Base-by-base conservation (phyloP, 1,140 invertebrate species). In the Papilio aristodemus region DNA sequence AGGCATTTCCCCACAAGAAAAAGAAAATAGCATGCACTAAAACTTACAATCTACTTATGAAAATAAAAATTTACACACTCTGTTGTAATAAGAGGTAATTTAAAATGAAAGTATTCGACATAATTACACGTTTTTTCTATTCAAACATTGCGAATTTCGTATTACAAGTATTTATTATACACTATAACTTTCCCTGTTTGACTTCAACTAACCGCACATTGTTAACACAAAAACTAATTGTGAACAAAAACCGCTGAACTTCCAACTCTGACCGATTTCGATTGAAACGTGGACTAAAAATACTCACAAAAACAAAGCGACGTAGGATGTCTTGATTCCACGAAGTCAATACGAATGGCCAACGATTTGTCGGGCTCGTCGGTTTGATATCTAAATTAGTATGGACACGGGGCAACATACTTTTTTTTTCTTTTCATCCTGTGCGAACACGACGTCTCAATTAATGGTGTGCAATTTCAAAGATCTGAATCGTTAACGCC, bases 321-420 rank as follows among this genome's bases (percentile, higher is more conserved):
- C 78, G 77, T 79, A 72, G 68, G 77, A 80, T 78, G 73, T 80
- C 78, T 85, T 83, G 76, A 81, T 89, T 87, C 84, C 74, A 75
- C 84, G 84, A 86, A 89, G 71, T 80, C 68, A 78, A 78, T 77
- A 82, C 81, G 81, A 80, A 86, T 82, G 75, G 76, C 79, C 66
- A 77, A 83, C 86, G 84, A 89, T 87, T 89, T 89, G 86, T 89
- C 86, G 83, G 84, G 69, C 79, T 81, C 78, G 78, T 83, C 80
- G 80, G 74, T 76, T 84, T 87, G 85, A 89, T 89, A 89, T 84
- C 87, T 89, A 89, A 89, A 89, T 89, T 89, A 87, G 85, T 89
- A 86, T 85, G 85, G 79, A 84, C 79, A 86, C 84, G 79, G 81
- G 70, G 69, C 74, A 7, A 17, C 17, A 22, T 78, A 62, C 68